Base-by-base conservation (phyloP, 2,113 vertebrate species). In the Notothenia rossii region DNA sequence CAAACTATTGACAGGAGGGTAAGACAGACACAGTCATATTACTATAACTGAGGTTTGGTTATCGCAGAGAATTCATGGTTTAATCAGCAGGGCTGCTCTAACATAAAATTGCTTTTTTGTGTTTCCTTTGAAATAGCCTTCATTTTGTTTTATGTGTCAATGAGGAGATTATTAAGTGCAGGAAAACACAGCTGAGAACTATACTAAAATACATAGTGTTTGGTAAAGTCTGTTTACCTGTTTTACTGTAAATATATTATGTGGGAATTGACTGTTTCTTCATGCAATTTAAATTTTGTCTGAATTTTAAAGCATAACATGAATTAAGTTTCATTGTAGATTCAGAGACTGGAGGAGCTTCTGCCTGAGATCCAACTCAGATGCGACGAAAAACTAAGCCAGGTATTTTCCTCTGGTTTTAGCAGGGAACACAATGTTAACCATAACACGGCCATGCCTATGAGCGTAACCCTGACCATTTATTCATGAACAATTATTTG, bases 261-360 rank as follows among this genome's bases (percentile, higher is more conserved):
- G 29, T 29, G 29, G 29, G 29, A 29, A 29, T 29, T 29, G 29
- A 29, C 29, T 29, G 29, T 53, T 36, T 77, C 4, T 73, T 56
- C 25, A 15, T 29, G 18, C 7, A 1, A 55, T 53, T 77, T 43
- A 49, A 0, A 4, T 17, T 59, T n/a, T 63, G 40, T 40, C 46
- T 48, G 8, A 17, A 61, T 29, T 11, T 4, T 59, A n/a, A 43
- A 25, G 45, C 55, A 53, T 0, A 61, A 46, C 15, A 33, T 65
- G 11, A 20, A 4, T 60, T 48, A 18, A 20, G 62, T 53, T 25
- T 43, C 13, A 22, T 90, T 88, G 66, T 60, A 96, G 95, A 94
- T 94, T 71, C 92, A 95, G 77, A 93, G 93, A 82, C 85, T 95
- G 65, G 93, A 96, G 29, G 91, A 94, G 7, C 89, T 95, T 49